phyloP scores from a whole-genome alignment of 1,140 invertebrate species.

The Hycleus cichorii region DNA sequence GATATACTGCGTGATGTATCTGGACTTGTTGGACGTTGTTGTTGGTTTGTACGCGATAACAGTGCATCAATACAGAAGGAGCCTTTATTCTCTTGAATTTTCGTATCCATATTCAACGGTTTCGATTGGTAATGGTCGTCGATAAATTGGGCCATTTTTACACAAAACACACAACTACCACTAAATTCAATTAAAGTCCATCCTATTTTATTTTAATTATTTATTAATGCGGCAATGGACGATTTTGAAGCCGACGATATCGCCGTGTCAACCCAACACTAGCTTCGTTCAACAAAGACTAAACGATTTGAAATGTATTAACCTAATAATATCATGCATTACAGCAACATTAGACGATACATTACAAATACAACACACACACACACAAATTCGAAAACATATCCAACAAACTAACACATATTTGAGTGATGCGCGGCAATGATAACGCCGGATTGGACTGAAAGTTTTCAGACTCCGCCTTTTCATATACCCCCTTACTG shows the following conservation, averaged over 20 bases:
- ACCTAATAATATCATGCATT: slow-evolving; percentile 42
- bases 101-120: slow-evolving; percentile 35
- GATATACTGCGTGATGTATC: slow-evolving; percentile 36
- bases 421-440: slow-evolving; percentile 28
- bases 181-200: no score
- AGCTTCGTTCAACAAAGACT: slow-evolving; percentile 35
- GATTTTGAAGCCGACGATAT: not conserved
- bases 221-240: not conserved
- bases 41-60: slow-evolving; percentile 40
- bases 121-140: slow-evolving; percentile 26
- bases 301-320: slow-evolving; percentile 44
- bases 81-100: slow-evolving; percentile 37
- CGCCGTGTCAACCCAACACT: slow-evolving; percentile 11
- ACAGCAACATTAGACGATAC: slow-evolving; percentile 42
- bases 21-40: slow-evolving; percentile 30
- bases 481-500: slow-evolving; percentile 22
- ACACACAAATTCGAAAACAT: no score
- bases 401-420: slow-evolving; percentile 13
- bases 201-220: not conserved
- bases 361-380: slow-evolving; percentile 18
- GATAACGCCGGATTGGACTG: slow-evolving; percentile 21
- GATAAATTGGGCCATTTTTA: slow-evolving; percentile 25
- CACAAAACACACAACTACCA: no score
- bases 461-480: slow-evolving; percentile 28
- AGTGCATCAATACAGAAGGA: slow-evolving; percentile 64